Evolutionary conservation across 2,797 vertebrate species (phyloP), one percentile per base, ranked within the genome.

Genomic region (Botia almorhae): DNA sequence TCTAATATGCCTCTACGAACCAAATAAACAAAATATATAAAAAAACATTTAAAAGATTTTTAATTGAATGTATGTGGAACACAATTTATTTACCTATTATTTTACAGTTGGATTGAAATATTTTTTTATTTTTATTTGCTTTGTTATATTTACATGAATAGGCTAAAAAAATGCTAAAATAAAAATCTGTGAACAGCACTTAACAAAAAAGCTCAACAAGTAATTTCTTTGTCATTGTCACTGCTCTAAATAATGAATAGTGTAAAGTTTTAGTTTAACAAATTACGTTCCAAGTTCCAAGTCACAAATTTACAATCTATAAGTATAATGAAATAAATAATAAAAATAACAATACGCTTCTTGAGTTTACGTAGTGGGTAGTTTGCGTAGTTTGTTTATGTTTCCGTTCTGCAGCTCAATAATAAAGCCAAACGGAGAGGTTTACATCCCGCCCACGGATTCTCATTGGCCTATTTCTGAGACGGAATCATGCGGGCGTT

Each of bases 401-500:
- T 69, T 81, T 82, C 70, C 78, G 77, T 84, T 79, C 69, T 85
- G 65, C 53, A 21, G 51, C 43, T 69, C 69, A 43, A 76, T 65
- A n/a, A 51, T 70, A 68, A 63, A 48, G 58, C 70, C 56, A 74
- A 80, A 68, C 26, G 16, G 46, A 80, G 75, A 83, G 84, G 63
- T 73, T 82, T 73, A 80, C 85, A 74, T 88, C 88, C 88, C 88
- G 83, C 86, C 88, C 81, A 82, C 82, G 77, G 63, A 19, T 78
- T 85, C 77, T 81, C 76, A 91, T 90, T 90, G 89, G 89, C 74
- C 74, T 19, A 53, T 84, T 85, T 72, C 50, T 56, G 81, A 82
- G 83, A 74, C 84, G 60, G 80, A 76, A 63, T 85, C 83, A 74
- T 88, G 92, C 91, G 91, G 92, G 90, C 87, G 87, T 85, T 67